Conservation (phyloP, 2,888 invertebrate species). For the Aphodius granarius region DNA sequence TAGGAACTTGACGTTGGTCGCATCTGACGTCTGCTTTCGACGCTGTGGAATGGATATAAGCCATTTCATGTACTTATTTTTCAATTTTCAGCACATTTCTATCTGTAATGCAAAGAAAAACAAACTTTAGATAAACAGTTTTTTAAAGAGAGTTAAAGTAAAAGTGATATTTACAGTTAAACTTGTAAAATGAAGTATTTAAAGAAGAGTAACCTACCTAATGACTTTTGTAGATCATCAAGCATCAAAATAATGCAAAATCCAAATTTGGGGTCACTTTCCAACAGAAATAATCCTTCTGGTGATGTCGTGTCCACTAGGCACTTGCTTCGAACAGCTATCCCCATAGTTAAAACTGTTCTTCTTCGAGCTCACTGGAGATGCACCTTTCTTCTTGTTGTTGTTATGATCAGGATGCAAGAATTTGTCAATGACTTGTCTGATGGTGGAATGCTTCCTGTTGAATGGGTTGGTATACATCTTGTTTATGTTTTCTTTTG, state of each 20-base stretch:
- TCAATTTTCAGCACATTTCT: background rate
- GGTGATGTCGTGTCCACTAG: background rate
- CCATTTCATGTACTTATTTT: background rate
- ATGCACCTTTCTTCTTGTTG: conserved; percentile 9
- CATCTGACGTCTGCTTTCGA: background rate
- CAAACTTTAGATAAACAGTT: background rate
- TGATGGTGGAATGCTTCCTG: conserved; percentile 68
- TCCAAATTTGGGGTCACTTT: background rate
- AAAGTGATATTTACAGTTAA: too few species aligned
- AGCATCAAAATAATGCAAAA: background rate
- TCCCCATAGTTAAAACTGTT: background rate
- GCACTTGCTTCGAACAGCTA: background rate
- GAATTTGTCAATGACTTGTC: conserved; percentile 66
- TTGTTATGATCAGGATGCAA: conserved; percentile 56
- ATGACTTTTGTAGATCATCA: background rate
- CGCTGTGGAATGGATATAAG: background rate
- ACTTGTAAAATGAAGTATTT: background rate
- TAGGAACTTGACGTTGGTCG: background rate
- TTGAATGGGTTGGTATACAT: conserved; percentile 74
- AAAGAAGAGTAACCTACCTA: background rate
- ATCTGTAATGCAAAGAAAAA: background rate
- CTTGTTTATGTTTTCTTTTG: conserved; percentile 34
- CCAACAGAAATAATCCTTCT: background rate
- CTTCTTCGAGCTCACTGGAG: background rate
- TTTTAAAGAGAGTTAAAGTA: background rate